Conservation (phyloP, 2,113 vertebrate genomes). For the Canis aureus region DNA sequence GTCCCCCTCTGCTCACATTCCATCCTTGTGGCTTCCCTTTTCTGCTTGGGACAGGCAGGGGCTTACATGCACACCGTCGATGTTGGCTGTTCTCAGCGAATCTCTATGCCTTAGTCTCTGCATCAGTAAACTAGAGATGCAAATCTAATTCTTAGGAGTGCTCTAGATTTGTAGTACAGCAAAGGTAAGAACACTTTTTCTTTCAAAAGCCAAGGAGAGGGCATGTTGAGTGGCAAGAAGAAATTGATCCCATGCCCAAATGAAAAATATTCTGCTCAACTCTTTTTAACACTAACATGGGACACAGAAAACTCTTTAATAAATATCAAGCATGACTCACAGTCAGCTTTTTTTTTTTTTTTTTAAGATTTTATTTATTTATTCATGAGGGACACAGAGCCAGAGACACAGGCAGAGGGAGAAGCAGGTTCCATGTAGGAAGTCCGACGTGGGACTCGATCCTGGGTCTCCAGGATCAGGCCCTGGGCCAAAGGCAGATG, state of each 20-base stretch:
- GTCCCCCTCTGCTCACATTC: background rate
- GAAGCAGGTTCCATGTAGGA: no score
- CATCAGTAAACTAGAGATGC: background rate
- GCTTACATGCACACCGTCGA: background rate
- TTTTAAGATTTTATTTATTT: no score
- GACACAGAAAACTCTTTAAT: background rate
- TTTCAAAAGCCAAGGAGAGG: background rate
- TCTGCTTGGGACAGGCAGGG: background rate
- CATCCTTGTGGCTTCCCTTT: background rate
- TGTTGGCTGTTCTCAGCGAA: background rate
- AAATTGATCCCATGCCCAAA: background rate
- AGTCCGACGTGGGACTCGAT: no score
- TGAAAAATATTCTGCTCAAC: background rate
- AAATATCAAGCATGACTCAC: background rate
- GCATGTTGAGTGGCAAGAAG: background rate
- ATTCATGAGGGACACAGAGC: no score
- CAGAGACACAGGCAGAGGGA: no score
- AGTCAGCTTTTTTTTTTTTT: no score
- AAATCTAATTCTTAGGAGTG: background rate
- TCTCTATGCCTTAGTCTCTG: background rate
- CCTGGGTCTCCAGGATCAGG: no score
- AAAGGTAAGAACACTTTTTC: background rate
- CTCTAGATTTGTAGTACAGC: background rate
- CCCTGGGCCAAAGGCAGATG: no score
- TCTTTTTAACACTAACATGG: conserved; percentile 2